Conservation (phyloP, 2,113 vertebrate genomes). For the Seriola aureovittata region DNA sequence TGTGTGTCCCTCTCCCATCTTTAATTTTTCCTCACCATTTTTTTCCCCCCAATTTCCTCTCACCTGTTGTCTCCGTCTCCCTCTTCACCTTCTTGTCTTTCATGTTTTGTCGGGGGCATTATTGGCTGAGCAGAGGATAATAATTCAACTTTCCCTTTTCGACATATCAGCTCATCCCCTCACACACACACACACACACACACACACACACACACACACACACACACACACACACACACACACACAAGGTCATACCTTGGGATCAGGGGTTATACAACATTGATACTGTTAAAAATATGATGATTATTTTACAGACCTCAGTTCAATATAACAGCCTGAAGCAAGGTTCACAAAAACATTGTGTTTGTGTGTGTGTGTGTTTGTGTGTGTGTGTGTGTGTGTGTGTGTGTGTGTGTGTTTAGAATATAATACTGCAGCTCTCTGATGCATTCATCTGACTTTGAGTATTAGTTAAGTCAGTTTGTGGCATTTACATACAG, state of each 20-base stretch:
- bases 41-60: not conserved
- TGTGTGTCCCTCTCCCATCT: too few relatives aligned
- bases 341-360: constrained; percentile 5
- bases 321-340: constrained; percentile 25
- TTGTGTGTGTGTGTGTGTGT: not conserved
- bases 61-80: not conserved
- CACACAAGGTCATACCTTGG: not conserved
- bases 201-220: not conserved
- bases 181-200: constrained; percentile 1
- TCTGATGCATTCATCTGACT: not conserved
- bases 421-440: not conserved
- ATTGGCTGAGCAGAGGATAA: constrained; percentile 20
- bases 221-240: not conserved
- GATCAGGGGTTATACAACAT: constrained; percentile 64
- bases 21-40: not conserved
- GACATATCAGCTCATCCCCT: not conserved
- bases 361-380: too few relatives aligned
- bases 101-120: not conserved
- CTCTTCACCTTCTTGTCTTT: not conserved
- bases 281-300: constrained; percentile 71
- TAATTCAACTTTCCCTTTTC: constrained; percentile 9
- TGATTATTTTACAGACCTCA: constrained; percentile 60
- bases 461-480: too few relatives aligned
- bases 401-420: not conserved
- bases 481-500: too few relatives aligned